phyloP scores from a whole-genome alignment of 1,140 invertebrate genomes.

The Micrasema minimum region DNA sequence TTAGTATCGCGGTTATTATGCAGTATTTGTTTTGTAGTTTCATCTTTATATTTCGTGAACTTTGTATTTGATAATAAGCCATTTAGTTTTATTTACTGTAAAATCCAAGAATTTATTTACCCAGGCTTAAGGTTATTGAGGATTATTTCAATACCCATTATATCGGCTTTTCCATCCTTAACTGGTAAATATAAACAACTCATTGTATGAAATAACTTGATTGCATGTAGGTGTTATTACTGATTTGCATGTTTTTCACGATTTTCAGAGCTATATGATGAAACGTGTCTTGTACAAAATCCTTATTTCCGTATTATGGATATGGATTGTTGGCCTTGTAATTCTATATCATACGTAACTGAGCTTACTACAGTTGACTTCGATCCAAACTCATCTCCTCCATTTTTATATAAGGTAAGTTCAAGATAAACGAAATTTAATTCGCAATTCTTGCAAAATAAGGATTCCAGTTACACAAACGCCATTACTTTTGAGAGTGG shows the following conservation, averaged over 20 bases:
- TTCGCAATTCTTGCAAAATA: too few species aligned
- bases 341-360: constrained; percentile 69
- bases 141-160: constrained; percentile 71
- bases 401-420: constrained; percentile 62
- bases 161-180: constrained; percentile 71
- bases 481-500: too few species aligned
- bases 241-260: too few species aligned
- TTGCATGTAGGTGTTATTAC: too few species aligned
- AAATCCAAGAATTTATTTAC: constrained; percentile 77
- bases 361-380: constrained; percentile 63
- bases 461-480: too few species aligned
- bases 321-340: constrained; percentile 83
- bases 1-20: not conserved
- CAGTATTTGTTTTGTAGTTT: constrained; percentile 40
- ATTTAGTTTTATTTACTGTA: constrained; percentile 69
- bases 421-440: too few species aligned
- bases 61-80: constrained; percentile 63
- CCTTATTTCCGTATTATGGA: constrained; percentile 77
- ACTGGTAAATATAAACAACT: constrained; percentile 70
- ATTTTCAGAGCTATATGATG: constrained; percentile 78
- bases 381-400: constrained; percentile 57
- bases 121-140: constrained; percentile 72
- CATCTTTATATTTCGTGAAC: constrained; percentile 47
- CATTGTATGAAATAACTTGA: too few species aligned
- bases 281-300: constrained; percentile 81